Evolutionary conservation across 2,888 invertebrate species (phyloP), one percentile per base, ranked within the genome.

Genomic region (Cryptosula pallasiana): DNA sequence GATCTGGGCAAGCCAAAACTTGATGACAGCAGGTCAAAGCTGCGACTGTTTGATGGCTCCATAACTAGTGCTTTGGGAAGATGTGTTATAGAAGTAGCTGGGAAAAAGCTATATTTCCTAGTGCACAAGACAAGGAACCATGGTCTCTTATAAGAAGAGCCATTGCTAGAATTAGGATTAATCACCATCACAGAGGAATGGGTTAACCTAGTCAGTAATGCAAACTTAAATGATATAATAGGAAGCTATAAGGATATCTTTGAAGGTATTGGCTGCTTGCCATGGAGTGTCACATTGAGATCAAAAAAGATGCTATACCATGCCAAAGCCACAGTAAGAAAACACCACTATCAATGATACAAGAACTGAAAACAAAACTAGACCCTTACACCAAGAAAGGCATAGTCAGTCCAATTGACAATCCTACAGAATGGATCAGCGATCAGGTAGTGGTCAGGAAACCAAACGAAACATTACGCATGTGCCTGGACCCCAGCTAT

Each of bases 131-230:
- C 55, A 13, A 20, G 23, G 3, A 55, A 55, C 55, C 23, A 55
- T 25, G 25, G 55, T 3, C 23, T 55, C 25, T 23, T 55, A 55
- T 55, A 20, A n/a, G 23, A 25, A n/a, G 55, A 55, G 16, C n/a
- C 55, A 5, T 16, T 3, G 16, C 55, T 55, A n/a, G n/a, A 55
- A 55, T 25, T 55, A 5, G 25, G 55, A n/a, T 55, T 55, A 25
- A 55, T 55, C 25, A 55, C 9, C 55, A 55, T 55, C 25, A 55
- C 16, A 55, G 55, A 55, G 25, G 23, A 55, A 25, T 55, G 55
- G 55, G 55, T 55, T n/a, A 55, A 55, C 55, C 25, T 55, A 55
- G 23, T 55, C 5, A 55, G 55, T 3, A 55, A 55, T 55, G 55
- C 55, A 5, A n/a, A 23, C 55, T 25, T 55, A n/a, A 25, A 55